Evolutionary conservation across 2,797 vertebrate genomes (phyloP).

Genomic region (Ispidina lecontei): DNA sequence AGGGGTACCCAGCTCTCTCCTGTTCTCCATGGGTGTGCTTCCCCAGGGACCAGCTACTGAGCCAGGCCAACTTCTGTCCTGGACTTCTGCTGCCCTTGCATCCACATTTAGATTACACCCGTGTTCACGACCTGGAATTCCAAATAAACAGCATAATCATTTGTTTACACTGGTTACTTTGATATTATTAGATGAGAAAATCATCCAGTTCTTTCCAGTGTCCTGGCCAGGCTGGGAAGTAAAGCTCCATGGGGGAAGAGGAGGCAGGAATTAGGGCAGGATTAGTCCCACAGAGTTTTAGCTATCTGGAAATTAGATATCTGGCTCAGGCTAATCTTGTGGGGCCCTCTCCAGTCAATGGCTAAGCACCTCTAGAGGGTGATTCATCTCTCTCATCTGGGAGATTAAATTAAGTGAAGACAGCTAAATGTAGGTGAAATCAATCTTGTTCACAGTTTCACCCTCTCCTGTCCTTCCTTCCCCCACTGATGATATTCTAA

Average conservation of each 20-base stretch:
- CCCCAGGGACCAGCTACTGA: neutral
- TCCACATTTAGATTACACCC: neutral
- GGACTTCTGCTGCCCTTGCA: neutral
- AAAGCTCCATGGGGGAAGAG: neutral
- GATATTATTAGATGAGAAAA: neutral
- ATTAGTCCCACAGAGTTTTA: neutral
- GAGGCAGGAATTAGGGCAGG: neutral
- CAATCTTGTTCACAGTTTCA: neutral
- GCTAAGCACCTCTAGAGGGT: neutral
- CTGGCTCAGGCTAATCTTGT: neutral
- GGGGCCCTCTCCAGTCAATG: neutral
- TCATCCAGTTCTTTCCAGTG: neutral
- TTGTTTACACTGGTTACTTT: neutral
- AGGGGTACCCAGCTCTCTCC: neutral
- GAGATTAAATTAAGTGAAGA: conserved; percentile 23
- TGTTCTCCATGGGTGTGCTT: neutral
- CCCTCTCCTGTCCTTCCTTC: neutral
- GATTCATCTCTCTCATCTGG: conserved; percentile 5
- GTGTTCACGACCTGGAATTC: neutral
- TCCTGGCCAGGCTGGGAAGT: neutral
- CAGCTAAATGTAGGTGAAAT: conserved; percentile 6
- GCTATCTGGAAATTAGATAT: neutral
- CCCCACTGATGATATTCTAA: neutral
- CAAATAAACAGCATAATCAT: neutral
- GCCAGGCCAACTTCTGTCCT: neutral